Conservation (phyloP, 1,140 invertebrate species). For the Semibalanus balanoides region DNA sequence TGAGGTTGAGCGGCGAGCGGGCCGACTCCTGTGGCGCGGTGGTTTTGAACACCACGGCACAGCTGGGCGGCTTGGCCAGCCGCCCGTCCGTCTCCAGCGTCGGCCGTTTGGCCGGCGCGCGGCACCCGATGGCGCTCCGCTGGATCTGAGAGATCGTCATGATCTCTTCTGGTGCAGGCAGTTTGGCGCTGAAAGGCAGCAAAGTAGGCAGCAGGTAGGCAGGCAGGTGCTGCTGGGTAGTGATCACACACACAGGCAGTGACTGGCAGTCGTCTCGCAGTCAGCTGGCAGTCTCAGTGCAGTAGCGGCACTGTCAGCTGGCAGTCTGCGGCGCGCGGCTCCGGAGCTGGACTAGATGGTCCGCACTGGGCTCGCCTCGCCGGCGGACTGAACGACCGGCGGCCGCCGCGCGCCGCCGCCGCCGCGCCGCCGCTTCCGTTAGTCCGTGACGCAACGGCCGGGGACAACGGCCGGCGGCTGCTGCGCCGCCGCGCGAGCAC, state of each 20-base stretch:
- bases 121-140: neutral
- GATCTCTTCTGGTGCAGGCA: no score
- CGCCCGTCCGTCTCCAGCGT: neutral
- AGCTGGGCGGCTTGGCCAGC: neutral
- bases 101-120: no score
- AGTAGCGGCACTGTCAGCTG: neutral
- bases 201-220: no score
- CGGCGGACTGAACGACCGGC: neutral
- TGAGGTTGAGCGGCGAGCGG: neutral
- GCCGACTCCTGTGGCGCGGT: neutral
- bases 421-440: neutral
- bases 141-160: neutral
- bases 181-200: neutral
- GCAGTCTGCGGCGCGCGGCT: neutral
- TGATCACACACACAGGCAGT: no score
- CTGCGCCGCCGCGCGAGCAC: slow-evolving; percentile 59
- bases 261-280: no score
- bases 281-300: no score
- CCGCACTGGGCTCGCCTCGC: neutral
- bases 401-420: no score
- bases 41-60: neutral
- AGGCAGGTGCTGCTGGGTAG: no score
- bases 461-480: slow-evolving; percentile 57
- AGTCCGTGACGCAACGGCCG: slow-evolving; percentile 24
- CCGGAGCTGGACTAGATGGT: neutral